Base-by-base conservation (phyloP, 35 echinoderm and acorn worm species). In the Amphiura filiformis region DNA sequence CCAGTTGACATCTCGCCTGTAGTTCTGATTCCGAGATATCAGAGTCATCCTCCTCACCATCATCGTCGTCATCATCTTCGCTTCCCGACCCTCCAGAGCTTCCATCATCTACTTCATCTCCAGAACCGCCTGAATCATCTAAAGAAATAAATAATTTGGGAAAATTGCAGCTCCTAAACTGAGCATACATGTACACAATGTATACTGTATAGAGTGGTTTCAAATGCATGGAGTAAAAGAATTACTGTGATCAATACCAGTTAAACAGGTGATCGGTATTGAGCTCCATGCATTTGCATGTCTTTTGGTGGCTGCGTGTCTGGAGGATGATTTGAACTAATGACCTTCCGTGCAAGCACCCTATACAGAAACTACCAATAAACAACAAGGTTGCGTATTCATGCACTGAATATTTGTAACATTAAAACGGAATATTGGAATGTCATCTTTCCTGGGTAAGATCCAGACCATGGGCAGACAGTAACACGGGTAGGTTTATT, bases 101-200 rank as follows among this genome's bases (percentile, higher is more conserved):
- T 7, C 84, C 95, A 39, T 88, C 91, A 38, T 75, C 90, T 23
- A 57, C 90, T 39, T 80, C 91, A 78, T 87, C 88, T 7, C 49
- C 78, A 28, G 47, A 83, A 34, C 77, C 89, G n/a, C 76, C 89
- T 18, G 89, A 91, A 57, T 57, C 84, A 36, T 26, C 56, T 36
- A 37, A 65, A 35, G 37, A 36, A 34, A 37, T 34, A 70, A 75
- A 23, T 13, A 4, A 34, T 36, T 13, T 22, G 3, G 84, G 36
- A 70, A 34, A 32, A 32, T 4, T 36, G 20, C n/a, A 1, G 23
- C 28, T 5, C 0, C 13, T 79, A 2, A 18, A 30, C 20, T 28
- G 35, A 32, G 22, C 34, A 20, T 79, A 30, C 35, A n/a, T n/a
- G n/a, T n/a, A n/a, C n/a, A n/a, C n/a, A n/a, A n/a, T n/a, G n/a